phyloP scores from a whole-genome alignment of 2,113 vertebrate species.

The Larimichthys polyactis region DNA sequence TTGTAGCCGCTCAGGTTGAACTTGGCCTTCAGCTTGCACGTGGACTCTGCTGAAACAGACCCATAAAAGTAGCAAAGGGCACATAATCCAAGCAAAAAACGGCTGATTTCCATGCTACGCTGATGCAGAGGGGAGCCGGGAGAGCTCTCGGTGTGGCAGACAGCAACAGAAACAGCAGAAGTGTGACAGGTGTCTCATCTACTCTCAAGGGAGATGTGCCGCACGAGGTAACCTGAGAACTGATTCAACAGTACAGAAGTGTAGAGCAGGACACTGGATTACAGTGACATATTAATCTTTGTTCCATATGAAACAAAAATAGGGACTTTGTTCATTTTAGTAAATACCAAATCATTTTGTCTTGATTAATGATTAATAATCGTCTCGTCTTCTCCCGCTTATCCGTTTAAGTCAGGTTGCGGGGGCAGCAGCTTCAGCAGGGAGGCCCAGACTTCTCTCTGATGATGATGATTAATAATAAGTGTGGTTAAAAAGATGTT shows the following conservation, averaged over 20 bases:
- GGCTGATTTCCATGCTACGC: slow-evolving; percentile 66
- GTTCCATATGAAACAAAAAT: not conserved
- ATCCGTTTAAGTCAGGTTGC: too few relatives aligned
- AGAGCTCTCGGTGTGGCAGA: slow-evolving; percentile 39
- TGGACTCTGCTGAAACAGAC: slow-evolving; percentile 45
- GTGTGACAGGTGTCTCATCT: slow-evolving; percentile 68
- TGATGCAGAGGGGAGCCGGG: slow-evolving; percentile 13
- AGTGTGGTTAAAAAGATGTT: not conserved
- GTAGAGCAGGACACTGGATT: not conserved
- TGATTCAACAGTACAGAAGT: slow-evolving; percentile 15
- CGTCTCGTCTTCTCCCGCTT: too few relatives aligned
- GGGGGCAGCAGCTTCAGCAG: too few relatives aligned
- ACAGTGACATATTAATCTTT: not conserved
- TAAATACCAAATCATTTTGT: not conserved
- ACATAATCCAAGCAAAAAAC: slow-evolving; percentile 71
- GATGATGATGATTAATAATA: not conserved
- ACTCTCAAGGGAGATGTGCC: slow-evolving; percentile 72
- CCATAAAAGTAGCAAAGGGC: slow-evolving; percentile 36
- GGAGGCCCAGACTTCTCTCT: too few relatives aligned
- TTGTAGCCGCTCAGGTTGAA: slow-evolving; percentile 86
- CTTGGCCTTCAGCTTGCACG: slow-evolving; percentile 82
- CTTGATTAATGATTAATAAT: not conserved
- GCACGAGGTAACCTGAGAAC: slow-evolving; percentile 48
- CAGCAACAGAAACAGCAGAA: slow-evolving; percentile 24
- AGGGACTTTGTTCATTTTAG: not conserved